These are phyloP conservation scores for Protaetia brevitarsis DNA, from an alignment of 1,140 invertebrate genomes.

Conservation along the genomic window DNA sequence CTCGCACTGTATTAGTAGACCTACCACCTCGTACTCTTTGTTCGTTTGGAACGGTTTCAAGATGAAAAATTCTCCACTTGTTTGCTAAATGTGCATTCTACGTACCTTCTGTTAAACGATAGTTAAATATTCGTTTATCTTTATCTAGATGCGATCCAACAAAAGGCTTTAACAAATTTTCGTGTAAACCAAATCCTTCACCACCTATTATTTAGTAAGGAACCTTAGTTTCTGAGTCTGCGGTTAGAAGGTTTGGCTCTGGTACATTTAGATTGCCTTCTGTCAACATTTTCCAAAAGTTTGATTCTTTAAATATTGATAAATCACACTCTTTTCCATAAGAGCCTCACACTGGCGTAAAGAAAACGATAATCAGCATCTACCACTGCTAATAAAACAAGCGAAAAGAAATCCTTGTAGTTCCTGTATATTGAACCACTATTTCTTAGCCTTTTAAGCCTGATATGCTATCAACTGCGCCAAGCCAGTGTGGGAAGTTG, in stretches of 20 bases:
- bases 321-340: slow-evolving; percentile 48
- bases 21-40: background rate
- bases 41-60: background rate
- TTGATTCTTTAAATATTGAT: slow-evolving; percentile 41
- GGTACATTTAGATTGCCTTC: slow-evolving; percentile 32
- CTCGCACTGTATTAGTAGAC: background rate
- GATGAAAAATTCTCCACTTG: background rate
- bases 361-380: slow-evolving; percentile 47
- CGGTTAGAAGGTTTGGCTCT: slow-evolving; percentile 32
- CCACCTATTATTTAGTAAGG: slow-evolving; percentile 46
- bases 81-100: slow-evolving; percentile 43
- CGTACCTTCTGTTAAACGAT: slow-evolving; percentile 43
- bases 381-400: slow-evolving; percentile 48
- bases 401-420: slow-evolving; percentile 42
- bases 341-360: slow-evolving; percentile 46
- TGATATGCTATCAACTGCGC: slow-evolving; percentile 46
- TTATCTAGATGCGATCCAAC: slow-evolving; percentile 38
- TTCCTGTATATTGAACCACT: slow-evolving; percentile 44
- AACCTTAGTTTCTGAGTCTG: slow-evolving; percentile 27
- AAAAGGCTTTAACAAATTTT: slow-evolving; percentile 46
- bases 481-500: slow-evolving; percentile 44
- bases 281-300: slow-evolving; percentile 33
- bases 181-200: slow-evolving; percentile 45
- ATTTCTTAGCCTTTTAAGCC: slow-evolving; percentile 36
- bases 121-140: slow-evolving; percentile 44